Percentiles rank a stretch among this genome's conserved stretches.
Evolutionary conservation across 2,113 vertebrate species (phyloP).

Genomic region (Aviceda subcristata): DNA sequence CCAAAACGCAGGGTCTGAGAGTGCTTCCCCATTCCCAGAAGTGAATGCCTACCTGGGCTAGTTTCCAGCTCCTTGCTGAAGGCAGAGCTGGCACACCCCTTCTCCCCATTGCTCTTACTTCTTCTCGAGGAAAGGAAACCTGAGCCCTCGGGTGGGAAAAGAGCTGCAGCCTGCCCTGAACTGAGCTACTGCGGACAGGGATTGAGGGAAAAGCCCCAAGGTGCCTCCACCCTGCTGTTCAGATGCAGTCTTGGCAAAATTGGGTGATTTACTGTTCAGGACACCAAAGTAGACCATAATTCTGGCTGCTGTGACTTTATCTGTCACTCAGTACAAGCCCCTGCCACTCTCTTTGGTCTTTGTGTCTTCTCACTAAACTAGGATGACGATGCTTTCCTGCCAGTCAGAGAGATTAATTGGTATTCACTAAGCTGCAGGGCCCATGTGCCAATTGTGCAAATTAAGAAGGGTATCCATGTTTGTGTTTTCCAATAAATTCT

Average conservation of each 20-base stretch:
- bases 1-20: background rate
- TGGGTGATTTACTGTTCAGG: background rate
- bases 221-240: background rate
- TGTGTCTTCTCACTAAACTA: background rate
- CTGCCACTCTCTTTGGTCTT: background rate
- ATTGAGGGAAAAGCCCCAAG: background rate
- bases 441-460: background rate
- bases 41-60: background rate
- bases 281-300: background rate
- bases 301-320: background rate
- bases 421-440: background rate
- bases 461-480: background rate
- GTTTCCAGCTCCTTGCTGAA: background rate
- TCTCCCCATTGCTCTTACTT: background rate
- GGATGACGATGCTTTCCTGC: background rate
- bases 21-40: background rate
- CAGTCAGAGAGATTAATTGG: background rate
- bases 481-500: background rate
- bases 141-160: background rate
- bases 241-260: background rate
- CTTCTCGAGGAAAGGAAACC: background rate
- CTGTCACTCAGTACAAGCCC: background rate
- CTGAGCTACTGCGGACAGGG: background rate
- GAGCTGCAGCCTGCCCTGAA: background rate
- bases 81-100: background rate